phyloP scores from a whole-genome alignment of 2,113 vertebrate genomes.

The Clinocottus analis region DNA sequence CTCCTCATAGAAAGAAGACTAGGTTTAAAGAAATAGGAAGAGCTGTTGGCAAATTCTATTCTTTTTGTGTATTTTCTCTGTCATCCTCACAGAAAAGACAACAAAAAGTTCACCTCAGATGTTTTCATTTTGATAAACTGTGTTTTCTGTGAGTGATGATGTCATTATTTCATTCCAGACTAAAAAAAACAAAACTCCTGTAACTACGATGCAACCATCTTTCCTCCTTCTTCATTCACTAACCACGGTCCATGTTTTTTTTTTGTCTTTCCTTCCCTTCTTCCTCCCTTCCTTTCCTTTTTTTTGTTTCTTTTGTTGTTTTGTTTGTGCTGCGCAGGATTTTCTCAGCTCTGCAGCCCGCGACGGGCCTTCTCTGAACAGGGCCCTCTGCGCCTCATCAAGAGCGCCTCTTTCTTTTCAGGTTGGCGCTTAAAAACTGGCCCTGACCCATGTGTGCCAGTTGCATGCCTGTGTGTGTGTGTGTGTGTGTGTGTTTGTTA shows the following conservation, averaged over 20 bases:
- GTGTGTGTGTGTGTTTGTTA: conserved; percentile 45
- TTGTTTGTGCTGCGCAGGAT: conserved; percentile 93
- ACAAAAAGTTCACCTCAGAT: neutral
- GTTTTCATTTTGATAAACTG: neutral
- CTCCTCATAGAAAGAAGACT: neutral
- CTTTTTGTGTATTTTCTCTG: conserved; percentile 26
- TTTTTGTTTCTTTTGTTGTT: conserved; percentile 31
- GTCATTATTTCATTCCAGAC: conserved; percentile 34
- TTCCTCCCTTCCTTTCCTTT: conserved; percentile 53
- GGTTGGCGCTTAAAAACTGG: conserved; percentile 90
- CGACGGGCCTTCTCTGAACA: conserved; percentile 99
- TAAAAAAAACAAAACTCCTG: conserved; percentile 53
- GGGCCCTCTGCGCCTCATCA: conserved; percentile 99
- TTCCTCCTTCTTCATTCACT: conserved; percentile 68
- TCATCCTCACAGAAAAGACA: conserved; percentile 63
- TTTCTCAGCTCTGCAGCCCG: conserved; percentile 99
- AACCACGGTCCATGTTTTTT: conserved; percentile 71
- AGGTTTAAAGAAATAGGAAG: neutral
- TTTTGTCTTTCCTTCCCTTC: conserved; percentile 35
- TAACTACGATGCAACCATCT: too few species aligned
- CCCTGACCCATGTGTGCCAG: conserved; percentile 54
- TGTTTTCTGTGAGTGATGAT: conserved; percentile 67
- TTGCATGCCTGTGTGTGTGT: conserved; percentile 65
- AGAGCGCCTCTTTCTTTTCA: conserved; percentile 99
- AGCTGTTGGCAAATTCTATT: conserved; percentile 40